A percentile compares a stretch with the other conserved stretches of the same genome.
Evolutionary conservation across 2,797 vertebrate species (phyloP).

Genomic region (Nyctalus aviator): DNA sequence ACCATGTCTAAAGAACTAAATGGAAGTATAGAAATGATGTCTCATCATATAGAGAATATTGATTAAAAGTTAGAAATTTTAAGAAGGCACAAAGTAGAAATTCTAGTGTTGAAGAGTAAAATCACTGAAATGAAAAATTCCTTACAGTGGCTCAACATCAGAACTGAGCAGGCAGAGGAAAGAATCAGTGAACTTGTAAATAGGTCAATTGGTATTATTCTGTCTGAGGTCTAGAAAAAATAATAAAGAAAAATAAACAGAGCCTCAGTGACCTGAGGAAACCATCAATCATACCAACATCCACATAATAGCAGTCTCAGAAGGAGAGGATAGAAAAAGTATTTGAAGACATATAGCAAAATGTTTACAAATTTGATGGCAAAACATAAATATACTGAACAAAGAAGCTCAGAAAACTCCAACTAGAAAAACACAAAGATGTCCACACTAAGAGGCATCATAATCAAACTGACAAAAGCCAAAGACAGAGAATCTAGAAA

Average conservation of each 20-base stretch:
- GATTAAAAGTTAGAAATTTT: not conserved
- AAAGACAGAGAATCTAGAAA: constrained; percentile 2
- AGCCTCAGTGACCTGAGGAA: not conserved
- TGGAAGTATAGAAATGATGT: not conserved
- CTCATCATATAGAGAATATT: not conserved
- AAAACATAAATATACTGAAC: not conserved
- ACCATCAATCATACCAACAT: not conserved
- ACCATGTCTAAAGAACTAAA: not conserved
- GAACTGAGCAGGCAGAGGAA: not conserved
- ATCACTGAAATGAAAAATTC: constrained; percentile 4
- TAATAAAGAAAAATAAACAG: not conserved
- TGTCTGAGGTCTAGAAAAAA: constrained; percentile 1
- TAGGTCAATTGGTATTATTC: not conserved
- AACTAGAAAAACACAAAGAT: not conserved
- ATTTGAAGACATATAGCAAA: not conserved
- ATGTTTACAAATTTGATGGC: not conserved
- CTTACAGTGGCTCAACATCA: not conserved
- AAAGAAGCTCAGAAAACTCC: not conserved
- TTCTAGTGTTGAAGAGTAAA: not conserved
- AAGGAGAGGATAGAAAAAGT: not conserved
- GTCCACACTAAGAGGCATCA: not conserved
- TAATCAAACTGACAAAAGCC: not conserved
- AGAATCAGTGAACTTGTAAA: constrained; percentile 26
- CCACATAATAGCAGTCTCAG: not conserved
- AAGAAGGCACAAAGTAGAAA: not conserved